Evolutionary conservation across 2,888 invertebrate species (phyloP).

Genomic region (Notocelia uddmanniana): DNA sequence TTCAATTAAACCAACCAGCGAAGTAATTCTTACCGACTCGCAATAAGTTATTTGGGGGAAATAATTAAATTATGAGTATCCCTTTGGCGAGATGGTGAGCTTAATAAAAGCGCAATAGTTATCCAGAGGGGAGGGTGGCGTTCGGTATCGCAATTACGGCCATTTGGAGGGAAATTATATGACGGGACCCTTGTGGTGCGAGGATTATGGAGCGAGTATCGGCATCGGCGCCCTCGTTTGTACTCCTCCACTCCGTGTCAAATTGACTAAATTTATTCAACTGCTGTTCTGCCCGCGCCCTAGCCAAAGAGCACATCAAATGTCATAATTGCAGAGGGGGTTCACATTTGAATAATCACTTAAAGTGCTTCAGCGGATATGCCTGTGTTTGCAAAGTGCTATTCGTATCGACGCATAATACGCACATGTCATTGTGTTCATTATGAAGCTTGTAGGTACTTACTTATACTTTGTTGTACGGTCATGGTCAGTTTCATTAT

Average conservation of each 20-base stretch:
- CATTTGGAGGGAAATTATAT: constrained; percentile 55
- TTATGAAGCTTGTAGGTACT: constrained; percentile 16
- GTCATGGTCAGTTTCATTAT: too few relatives aligned
- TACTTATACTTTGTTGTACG: too few relatives aligned
- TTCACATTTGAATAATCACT: constrained; percentile 70
- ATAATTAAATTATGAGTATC: constrained; percentile 83
- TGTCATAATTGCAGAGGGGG: constrained; percentile 74
- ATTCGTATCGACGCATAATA: constrained; percentile 11
- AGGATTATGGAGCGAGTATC: constrained; percentile 32
- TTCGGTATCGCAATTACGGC: constrained; percentile 70
- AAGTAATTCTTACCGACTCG: constrained; percentile 62
- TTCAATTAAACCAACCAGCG: constrained; percentile 59
- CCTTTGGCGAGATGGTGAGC: constrained; percentile 77
- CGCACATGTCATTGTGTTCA: constrained; percentile 38
- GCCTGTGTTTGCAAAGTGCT: constrained; percentile 36
- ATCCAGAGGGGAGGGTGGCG: constrained; percentile 71
- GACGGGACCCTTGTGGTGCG: constrained; percentile 41
- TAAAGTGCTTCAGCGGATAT: constrained; percentile 57
- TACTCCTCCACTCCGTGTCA: constrained; percentile 64
- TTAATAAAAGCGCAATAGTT: constrained; percentile 83
- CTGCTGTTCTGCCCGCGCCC: constrained; percentile 64
- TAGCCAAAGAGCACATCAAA: constrained; percentile 71
- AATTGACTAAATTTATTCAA: constrained; percentile 84
- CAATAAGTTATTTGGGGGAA: constrained; percentile 71
- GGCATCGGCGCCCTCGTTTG: constrained; percentile 41